Conservation (phyloP, 2,113 vertebrate species). For the Eubucco bourcierii region DNA sequence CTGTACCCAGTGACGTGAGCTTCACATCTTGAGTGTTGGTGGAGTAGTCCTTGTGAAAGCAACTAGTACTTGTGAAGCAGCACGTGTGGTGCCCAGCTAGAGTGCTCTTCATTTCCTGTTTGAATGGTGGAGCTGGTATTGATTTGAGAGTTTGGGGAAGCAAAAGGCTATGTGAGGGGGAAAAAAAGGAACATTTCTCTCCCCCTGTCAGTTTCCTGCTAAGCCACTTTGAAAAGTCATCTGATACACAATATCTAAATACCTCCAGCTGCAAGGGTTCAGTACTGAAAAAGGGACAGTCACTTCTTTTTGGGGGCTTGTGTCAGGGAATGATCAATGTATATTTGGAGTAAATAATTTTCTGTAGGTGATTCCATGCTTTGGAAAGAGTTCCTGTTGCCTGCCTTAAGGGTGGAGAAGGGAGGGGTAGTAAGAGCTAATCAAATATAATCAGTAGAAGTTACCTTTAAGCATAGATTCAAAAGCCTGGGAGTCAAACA, state of each 20-base stretch:
- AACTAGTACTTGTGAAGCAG: rapidly evolving
- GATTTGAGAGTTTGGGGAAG: neutral
- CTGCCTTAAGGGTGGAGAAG: neutral
- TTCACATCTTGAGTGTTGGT: rapidly evolving
- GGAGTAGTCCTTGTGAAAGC: neutral
- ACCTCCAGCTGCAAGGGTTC: neutral
- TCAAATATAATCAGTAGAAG: neutral
- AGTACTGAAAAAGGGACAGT: neutral
- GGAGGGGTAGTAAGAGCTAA: neutral
- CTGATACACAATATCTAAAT: neutral
- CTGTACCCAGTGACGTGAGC: rapidly evolving
- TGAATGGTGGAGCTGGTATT: rapidly evolving
- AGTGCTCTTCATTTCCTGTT: rapidly evolving
- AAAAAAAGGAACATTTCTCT: neutral
- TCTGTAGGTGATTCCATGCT: neutral
- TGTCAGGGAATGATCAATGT: neutral
- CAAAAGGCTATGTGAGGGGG: neutral
- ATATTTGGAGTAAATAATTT: neutral
- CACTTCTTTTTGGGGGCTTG: too few relatives aligned
- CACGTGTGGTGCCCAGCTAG: rapidly evolving
- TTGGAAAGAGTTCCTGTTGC: neutral
- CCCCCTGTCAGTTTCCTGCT: neutral
- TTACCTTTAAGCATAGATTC: rapidly evolving
- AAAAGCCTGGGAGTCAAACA: neutral
- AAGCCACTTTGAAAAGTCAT: neutral